These are phyloP conservation scores for Timema podura DNA, from an alignment of 2,888 invertebrate species.

Conservation along the genomic window DNA sequence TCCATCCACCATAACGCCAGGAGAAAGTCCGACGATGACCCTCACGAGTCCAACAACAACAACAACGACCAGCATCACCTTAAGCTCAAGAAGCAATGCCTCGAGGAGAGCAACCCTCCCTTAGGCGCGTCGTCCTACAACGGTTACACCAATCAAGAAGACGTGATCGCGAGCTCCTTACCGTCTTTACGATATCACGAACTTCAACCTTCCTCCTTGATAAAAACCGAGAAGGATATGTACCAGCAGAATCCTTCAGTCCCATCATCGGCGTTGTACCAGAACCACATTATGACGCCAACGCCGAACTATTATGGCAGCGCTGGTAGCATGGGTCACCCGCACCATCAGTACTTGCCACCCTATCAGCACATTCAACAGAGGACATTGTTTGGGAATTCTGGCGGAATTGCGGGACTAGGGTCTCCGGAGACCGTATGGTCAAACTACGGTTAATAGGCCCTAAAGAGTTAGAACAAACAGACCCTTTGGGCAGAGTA, in stretches of 20 bases:
- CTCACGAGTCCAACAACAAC: slow-evolving; percentile 22
- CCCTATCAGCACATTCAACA: slow-evolving; percentile 25
- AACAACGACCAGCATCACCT: slow-evolving; percentile 18
- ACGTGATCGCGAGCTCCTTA: slow-evolving; percentile 8
- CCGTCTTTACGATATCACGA: slow-evolving; percentile 41
- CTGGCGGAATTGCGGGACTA: background rate
- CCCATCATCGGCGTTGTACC: slow-evolving; percentile 16
- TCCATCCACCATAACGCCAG: slow-evolving; percentile 34
- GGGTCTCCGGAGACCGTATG: slow-evolving; percentile 12
- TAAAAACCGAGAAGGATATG: slow-evolving; percentile 27
- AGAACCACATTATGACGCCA: slow-evolving; percentile 14
- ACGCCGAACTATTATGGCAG: slow-evolving; percentile 23
- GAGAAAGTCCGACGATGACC: slow-evolving; percentile 7
- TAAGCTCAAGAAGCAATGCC: slow-evolving; percentile 2
- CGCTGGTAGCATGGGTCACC: background rate
- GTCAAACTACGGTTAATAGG: slow-evolving; percentile 20
- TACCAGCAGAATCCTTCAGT: slow-evolving; percentile 39
- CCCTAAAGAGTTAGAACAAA: too few relatives aligned
- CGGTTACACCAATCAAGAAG: slow-evolving; percentile 16
- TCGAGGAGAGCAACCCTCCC: background rate
- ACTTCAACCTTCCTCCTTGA: slow-evolving; percentile 39
- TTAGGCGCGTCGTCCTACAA: slow-evolving; percentile 10
- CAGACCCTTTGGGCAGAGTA: too few relatives aligned
- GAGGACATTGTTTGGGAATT: slow-evolving; percentile 16
- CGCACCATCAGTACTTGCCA: slow-evolving; percentile 20